A percentile compares a stretch with the other conserved stretches of the same genome.
These are phyloP conservation scores for Cephalotes varians DNA, from an alignment of 2,888 invertebrate species.

Conservation along the genomic window DNA sequence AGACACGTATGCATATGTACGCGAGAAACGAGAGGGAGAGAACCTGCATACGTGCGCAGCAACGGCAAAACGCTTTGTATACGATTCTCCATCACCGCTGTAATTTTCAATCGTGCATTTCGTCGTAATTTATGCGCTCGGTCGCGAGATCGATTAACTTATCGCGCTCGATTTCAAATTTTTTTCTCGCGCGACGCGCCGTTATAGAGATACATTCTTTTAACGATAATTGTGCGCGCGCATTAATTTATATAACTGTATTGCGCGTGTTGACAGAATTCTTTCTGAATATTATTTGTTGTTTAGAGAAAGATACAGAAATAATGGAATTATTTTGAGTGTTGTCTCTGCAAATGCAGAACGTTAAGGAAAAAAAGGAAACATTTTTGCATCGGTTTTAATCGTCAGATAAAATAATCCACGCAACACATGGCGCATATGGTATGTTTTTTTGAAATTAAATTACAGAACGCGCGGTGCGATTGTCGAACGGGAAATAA, in stretches of 20 bases:
- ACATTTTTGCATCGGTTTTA: conserved; percentile 11
- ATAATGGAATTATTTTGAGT: not conserved
- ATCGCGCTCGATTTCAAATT: not conserved
- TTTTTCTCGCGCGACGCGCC: not conserved
- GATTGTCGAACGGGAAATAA: not conserved
- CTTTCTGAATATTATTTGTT: not conserved
- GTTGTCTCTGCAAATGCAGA: not conserved
- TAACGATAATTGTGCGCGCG: not conserved
- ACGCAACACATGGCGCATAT: not conserved
- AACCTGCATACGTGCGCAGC: not conserved
- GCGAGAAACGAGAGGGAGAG: not conserved
- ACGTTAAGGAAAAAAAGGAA: not conserved
- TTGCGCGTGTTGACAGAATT: not conserved
- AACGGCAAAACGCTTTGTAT: conserved; percentile 35
- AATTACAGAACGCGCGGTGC: not conserved
- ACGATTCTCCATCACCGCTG: conserved; percentile 17
- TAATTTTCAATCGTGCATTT: conserved; percentile 58
- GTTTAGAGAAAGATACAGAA: not conserved
- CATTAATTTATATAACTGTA: not conserved
- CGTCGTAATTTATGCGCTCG: conserved; percentile 49
- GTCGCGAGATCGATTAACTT: not conserved
- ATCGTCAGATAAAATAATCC: conserved; percentile 12
- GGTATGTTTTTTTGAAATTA: conserved; percentile 23
- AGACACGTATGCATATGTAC: conserved; percentile 4
- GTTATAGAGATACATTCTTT: not conserved